These are phyloP conservation scores for Drosophila fungiperda DNA, from an alignment of 2,888 invertebrate genomes.

Conservation along the genomic window DNA sequence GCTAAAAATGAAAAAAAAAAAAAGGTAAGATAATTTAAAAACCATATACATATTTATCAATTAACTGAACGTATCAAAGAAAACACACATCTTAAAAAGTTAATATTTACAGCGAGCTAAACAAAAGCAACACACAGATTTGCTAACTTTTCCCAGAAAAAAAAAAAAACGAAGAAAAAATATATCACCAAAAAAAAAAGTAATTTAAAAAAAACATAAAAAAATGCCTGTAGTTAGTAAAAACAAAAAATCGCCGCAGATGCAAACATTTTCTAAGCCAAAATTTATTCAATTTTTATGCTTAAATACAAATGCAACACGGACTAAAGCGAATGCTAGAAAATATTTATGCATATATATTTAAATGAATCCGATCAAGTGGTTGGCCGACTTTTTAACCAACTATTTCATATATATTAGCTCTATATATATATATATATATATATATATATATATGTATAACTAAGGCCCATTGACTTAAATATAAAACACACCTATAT, in stretches of 20 bases:
- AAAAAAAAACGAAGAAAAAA: constrained; percentile 9
- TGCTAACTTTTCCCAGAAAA: constrained; percentile 45
- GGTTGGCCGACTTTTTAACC: constrained; percentile 5
- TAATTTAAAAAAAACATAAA: constrained; percentile 16
- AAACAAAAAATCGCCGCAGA: constrained; percentile 33
- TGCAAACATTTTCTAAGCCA: constrained; percentile 69
- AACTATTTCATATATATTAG: constrained; percentile 14
- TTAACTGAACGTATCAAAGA: constrained; percentile 72
- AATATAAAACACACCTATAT: constrained; percentile 1
- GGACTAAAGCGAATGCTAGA: constrained; percentile 34
- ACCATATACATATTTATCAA: constrained; percentile 53
- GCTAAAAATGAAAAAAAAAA: constrained; percentile 20
- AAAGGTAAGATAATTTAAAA: background rate
- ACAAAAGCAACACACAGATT: constrained; percentile 29
- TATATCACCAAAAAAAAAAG: constrained; percentile 17
- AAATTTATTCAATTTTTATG: constrained; percentile 76
- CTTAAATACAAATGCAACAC: constrained; percentile 37
- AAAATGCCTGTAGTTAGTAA: constrained; percentile 78
- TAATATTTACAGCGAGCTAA: constrained; percentile 57
- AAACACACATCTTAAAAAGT: constrained; percentile 63
- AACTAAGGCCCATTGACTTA: background rate
- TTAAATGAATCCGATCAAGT: constrained; percentile 27
- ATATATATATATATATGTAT: background rate
- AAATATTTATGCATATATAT: constrained; percentile 3
- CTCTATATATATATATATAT: background rate